Evolutionary conservation across 2,888 invertebrate genomes (phyloP).

Genomic region (Ferdinandea cuprea): DNA sequence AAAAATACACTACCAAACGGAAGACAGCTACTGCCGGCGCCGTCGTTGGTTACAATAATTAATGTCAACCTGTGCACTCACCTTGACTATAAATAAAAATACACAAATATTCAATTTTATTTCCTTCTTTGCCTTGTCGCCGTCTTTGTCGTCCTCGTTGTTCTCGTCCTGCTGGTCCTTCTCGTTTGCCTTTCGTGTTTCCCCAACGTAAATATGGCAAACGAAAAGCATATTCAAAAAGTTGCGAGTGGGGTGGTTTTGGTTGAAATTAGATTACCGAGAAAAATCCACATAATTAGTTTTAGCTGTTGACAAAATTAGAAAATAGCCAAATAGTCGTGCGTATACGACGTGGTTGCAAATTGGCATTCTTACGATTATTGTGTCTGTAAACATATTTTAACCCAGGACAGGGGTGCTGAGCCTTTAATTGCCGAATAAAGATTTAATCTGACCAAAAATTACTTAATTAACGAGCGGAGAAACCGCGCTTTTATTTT

Average conservation of each 20-base stretch:
- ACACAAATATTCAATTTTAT: slow-evolving; percentile 37
- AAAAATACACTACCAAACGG: slow-evolving; percentile 20
- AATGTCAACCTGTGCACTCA: slow-evolving; percentile 64
- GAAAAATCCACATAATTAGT: slow-evolving; percentile 33
- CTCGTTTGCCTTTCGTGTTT: background rate
- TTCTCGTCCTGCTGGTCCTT: background rate
- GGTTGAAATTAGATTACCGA: slow-evolving; percentile 12
- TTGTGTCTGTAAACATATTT: slow-evolving; percentile 11
- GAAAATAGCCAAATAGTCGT: slow-evolving; percentile 28
- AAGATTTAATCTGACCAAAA: slow-evolving; percentile 21
- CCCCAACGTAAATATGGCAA: background rate
- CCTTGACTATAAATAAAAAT: slow-evolving; percentile 50
- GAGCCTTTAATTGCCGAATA: slow-evolving; percentile 20
- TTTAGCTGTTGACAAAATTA: slow-evolving; percentile 38
- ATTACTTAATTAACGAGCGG: slow-evolving; percentile 8
- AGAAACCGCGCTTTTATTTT: no score
- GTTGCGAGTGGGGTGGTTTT: background rate
- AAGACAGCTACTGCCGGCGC: slow-evolving; percentile 13
- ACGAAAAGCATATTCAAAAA: slow-evolving; percentile 1
- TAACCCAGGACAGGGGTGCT: background rate
- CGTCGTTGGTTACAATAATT: slow-evolving; percentile 41
- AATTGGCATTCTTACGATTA: slow-evolving; percentile 8
- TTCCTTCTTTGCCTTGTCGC: background rate
- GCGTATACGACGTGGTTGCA: slow-evolving; percentile 45
- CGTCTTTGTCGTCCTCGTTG: background rate